These are phyloP conservation scores for Tolmerus cingulatus DNA, from an alignment of 2,888 invertebrate species.

Conservation along the genomic window DNA sequence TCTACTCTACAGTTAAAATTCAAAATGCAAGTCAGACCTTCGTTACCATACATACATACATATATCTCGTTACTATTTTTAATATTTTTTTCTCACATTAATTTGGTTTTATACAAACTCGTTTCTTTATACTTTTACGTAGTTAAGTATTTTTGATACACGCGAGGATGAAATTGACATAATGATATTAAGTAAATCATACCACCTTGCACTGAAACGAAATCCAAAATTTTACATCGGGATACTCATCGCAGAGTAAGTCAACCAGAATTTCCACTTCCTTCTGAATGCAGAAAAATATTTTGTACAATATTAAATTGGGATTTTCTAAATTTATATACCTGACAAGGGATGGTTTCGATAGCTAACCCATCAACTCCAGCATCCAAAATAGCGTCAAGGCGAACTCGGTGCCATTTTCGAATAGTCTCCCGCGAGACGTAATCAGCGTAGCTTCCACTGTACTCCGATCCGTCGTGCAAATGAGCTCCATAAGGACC, in stretches of 20 bases:
- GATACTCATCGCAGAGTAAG: slow-evolving; percentile 77
- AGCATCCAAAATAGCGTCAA: slow-evolving; percentile 78
- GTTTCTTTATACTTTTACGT: not conserved
- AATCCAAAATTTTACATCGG: slow-evolving; percentile 83
- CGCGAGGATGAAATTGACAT: not conserved
- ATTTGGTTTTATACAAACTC: not conserved
- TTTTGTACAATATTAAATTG: not conserved
- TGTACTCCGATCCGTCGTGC: slow-evolving; percentile 92
- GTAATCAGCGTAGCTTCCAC: slow-evolving; percentile 79
- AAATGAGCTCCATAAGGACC: slow-evolving; percentile 93
- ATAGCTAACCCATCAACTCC: slow-evolving; percentile 87
- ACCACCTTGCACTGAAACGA: slow-evolving; percentile 84
- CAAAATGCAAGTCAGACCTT: not conserved
- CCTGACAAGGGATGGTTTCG: slow-evolving; percentile 90
- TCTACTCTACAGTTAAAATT: not conserved
- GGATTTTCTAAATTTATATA: slow-evolving; percentile 51
- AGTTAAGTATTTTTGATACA: not conserved
- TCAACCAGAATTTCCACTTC: slow-evolving; percentile 87
- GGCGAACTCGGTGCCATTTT: slow-evolving; percentile 85
- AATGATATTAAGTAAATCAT: slow-evolving; percentile 47
- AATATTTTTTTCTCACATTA: not conserved
- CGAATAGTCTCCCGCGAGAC: slow-evolving; percentile 74
- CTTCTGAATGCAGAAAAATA: slow-evolving; percentile 50
- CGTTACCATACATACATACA: not conserved
- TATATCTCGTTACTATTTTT: not conserved